Base-by-base conservation (phyloP, 2,888 invertebrate genomes). In the Carpatolechia fugitivella region DNA sequence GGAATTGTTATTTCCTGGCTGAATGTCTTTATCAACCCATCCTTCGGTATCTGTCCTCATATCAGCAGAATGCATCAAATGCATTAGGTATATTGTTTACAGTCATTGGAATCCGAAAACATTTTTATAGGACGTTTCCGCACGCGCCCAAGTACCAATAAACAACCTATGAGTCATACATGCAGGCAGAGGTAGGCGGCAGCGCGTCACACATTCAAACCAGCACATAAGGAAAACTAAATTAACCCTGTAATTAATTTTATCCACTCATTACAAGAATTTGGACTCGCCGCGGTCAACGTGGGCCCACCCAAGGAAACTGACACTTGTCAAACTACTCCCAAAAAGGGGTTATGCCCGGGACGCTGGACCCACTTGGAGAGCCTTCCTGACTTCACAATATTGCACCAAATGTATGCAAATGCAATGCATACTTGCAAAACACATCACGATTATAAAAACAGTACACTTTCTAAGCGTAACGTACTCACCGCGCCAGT, bases 401-500 rank as follows among this genome's bases (percentile, higher is more conserved):
- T 59, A 61, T 58, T 57, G 54, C 62, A 60, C 55, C 52, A 62
- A 62, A 65, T 57, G 57, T 46, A 62, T 59, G 53, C 56, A 64
- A 63, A 60, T 62, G 56, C 56, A 68, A 58, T 65, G 44, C 65
- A 71, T 68, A 67, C 69, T 68, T 59, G 66, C 61, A 68, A 76
- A 71, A 77, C 76, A 76, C 75, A 74, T 69, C 74, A 71, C 68
- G 68, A 71, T 68, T 65, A 70, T 68, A 76, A 84, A 84, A 86
- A 84, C 80, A 78, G 80, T 78, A 76, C 80, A 89, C 88, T 88
- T 89, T 89, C 88, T 88, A 87, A 85, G 84, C 82, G 81, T 85
- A 89, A 86, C 84, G 85, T 90, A 94, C 95, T 94, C 92, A 99
- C 99, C 98, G 98, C 78, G 97, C 96, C 88, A 96, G 92, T 80